These are phyloP conservation scores for Porites cylindrica DNA, from an alignment of 92 coral and sea anemone species.

Conservation along the genomic window DNA sequence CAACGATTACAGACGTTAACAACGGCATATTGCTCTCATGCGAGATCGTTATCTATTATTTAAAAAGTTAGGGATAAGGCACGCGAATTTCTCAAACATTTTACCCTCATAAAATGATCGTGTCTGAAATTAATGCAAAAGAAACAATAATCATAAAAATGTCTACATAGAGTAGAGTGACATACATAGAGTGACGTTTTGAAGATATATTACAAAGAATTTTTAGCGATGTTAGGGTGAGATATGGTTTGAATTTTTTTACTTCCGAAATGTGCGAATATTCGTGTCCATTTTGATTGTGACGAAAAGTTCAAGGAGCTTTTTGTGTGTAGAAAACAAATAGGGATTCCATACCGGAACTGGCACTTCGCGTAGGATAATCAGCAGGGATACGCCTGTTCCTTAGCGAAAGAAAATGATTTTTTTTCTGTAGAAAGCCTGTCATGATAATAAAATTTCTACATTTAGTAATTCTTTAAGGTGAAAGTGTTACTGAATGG, in stretches of 20 bases:
- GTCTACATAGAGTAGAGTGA: neutral
- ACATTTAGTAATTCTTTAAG: neutral
- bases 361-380: conserved; percentile 2
- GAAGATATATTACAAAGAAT: neutral
- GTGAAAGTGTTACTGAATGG: neutral
- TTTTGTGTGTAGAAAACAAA: neutral
- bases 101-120: neutral
- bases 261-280: conserved; percentile 29
- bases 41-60: conserved; percentile 23
- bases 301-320: neutral
- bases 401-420: neutral
- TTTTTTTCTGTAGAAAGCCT: neutral
- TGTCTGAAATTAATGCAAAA: neutral
- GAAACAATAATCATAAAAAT: neutral
- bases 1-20: neutral
- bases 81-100: conserved; percentile 22
- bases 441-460: neutral
- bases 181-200: neutral
- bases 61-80: conserved; percentile 9
- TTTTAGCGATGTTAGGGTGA: neutral
- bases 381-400: conserved; percentile 5
- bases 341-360: conserved; percentile 19
- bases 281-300: neutral
- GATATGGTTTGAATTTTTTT: neutral
- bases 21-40: conserved; percentile 7